Percentiles rank a stretch among this genome's conserved stretches.
These are phyloP conservation scores for Iselma pallidipennis DNA, from an alignment of 2,888 invertebrate genomes.

Conservation along the genomic window DNA sequence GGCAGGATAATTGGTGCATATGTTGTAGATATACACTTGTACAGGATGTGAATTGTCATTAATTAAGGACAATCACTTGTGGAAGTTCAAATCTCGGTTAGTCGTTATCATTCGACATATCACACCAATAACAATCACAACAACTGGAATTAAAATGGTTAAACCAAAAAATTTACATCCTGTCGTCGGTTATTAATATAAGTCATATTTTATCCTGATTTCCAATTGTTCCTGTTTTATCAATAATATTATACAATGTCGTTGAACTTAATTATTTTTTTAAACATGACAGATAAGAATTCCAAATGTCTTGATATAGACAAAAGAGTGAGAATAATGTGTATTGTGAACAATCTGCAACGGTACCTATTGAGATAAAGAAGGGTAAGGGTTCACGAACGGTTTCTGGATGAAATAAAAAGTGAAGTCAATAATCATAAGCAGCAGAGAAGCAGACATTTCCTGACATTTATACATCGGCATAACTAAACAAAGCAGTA, in stretches of 20 bases:
- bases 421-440: slow-evolving; percentile 34
- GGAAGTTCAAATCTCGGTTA: slow-evolving; percentile 7
- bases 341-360: neutral
- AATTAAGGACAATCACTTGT: slow-evolving; percentile 8
- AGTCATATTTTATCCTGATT: neutral
- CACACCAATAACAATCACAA: neutral
- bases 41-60: slow-evolving; percentile 6
- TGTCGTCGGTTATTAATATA: neutral
- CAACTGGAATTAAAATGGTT: neutral
- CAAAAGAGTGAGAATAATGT: no score
- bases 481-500: slow-evolving; percentile 36
- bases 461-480: slow-evolving; percentile 37
- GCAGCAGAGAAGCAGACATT: slow-evolving; percentile 34
- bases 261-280: neutral
- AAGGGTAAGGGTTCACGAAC: slow-evolving; percentile 25
- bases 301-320: no score
- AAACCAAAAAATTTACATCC: neutral
- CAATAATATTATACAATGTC: no score
- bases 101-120: neutral
- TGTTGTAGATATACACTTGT: neutral
- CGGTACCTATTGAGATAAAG: neutral
- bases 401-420: slow-evolving; percentile 16
- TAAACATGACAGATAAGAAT: no score
- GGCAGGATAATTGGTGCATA: neutral
- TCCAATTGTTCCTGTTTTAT: no score